Evolutionary conservation across 1,140 invertebrate species (phyloP), one percentile per base, ranked within the genome.

Genomic region (Panonychus citri): DNA sequence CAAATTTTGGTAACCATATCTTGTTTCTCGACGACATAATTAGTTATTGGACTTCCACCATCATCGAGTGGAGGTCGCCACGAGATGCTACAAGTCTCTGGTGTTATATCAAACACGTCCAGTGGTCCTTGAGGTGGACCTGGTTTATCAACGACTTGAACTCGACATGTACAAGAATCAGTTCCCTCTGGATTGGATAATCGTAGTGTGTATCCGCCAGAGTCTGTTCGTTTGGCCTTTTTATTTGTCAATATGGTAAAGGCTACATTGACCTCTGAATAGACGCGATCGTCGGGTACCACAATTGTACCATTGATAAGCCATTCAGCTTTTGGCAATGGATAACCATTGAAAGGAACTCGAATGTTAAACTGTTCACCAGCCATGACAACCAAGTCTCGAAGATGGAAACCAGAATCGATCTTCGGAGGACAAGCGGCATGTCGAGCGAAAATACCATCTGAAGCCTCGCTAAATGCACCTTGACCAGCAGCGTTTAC

Each of bases 401-500:
- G 43, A 17, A 58, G 25, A 25, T 25, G 73, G 62, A 91, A 48
- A 15, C 24, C 53, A 52, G 87, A 87, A 54, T 46, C 28, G 17
- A 57, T 60, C 30, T 50, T 59, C 3, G 59, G 59, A 25, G 54
- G 28, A 1, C 49, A 17, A 3, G 50, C 19, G n/a, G 50, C 37
- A 27, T 30, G 30, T 25, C 43, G 28, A 27, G 49, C 70, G 8
- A 59, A 57, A 72, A 91, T 85, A 62, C 76, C 75, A 28, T 77
- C 71, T 0, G 88, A 91, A 3, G 80, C 78, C 58, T 76, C 74
- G 27, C 87, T 91, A 51, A 88, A 86, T 66, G 85, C 86, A 65
- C 86, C 88, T 69, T 84, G 85, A 1, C 90, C 94, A 54, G 90
- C 91, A 10, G 87, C 88, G 69, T 98, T 98, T 70, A 91, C 91